Base-by-base conservation (phyloP, 2,797 vertebrate species). In the Karalla daura region DNA sequence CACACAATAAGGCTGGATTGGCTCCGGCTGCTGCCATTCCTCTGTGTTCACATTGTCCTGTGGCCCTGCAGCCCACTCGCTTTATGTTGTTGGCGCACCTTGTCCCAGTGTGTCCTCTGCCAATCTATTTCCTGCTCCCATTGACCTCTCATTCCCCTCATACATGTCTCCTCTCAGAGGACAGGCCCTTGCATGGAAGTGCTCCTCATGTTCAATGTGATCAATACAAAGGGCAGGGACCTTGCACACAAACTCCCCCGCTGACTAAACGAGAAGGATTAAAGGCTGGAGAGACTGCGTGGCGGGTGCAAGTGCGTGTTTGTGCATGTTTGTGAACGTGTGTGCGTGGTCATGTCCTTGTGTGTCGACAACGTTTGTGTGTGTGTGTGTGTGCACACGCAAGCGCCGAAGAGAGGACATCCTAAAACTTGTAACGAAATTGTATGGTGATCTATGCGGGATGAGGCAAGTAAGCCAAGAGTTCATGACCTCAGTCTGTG, bases 201-300 rank as follows among this genome's bases (percentile, higher is more conserved):
- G 79, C 76, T 83, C 79, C 81, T 80, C 60, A 84, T 89, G 79
- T 85, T 85, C 78, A 86, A 83, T 81, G 86, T 80, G 86, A 93
- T 93, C 91, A 90, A 93, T 93, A 86, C 78, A 72, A 77, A 87
- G 83, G 78, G 81, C 88, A 91, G 73, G 62, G 86, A 91, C 89
- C 88, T 84, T 84, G 80, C 80, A 86, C 86, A 83, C 81, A 58
- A 66, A 78, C 80, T 69, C 81, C 74, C 76, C 77, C 62, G 45
- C 83, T 80, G 78, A 85, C 79, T 86, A 84, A 89, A 89, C 71
- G 66, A 70, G 68, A 70, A 62, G 84, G 83, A 86, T 87, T 90
- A 91, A 84, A 87, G 77, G 68, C 84, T 76, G 50, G 35, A 76
- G 53, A 72, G 67, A 54, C 67, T 70, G 62, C 32, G 58, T 37